These are phyloP conservation scores for Trematocara unimaculatum DNA, from an alignment of 2,113 vertebrate species.

Conservation along the genomic window DNA sequence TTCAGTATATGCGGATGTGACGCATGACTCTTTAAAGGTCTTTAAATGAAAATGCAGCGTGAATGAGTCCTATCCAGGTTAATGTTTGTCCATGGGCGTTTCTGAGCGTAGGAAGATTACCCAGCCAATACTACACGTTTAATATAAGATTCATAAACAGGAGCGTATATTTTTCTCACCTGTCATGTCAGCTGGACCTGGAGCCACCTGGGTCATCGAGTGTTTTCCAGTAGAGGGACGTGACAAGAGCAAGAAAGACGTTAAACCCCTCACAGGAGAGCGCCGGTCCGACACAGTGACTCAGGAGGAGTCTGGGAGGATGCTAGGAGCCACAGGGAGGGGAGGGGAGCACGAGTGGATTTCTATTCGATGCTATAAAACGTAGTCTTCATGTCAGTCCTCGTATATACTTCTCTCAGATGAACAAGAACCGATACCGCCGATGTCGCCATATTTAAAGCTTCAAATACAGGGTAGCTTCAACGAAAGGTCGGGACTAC, in stretches of 20 bases:
- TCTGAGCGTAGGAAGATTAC: not conserved
- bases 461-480: not conserved
- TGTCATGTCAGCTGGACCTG: slow-evolving; percentile 23
- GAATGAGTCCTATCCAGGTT: not conserved
- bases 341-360: not conserved
- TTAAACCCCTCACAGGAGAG: not conserved
- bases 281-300: slow-evolving; percentile 4
- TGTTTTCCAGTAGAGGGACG: not conserved
- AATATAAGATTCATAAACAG: not conserved
- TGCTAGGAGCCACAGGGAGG: not conserved
- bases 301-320: slow-evolving; percentile 8
- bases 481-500: not conserved
- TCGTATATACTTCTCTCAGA: not conserved
- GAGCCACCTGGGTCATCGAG: slow-evolving; percentile 49
- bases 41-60: not conserved
- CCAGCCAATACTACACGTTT: accelerated
- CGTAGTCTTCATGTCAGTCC: not conserved
- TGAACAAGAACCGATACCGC: not conserved
- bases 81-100: not conserved
- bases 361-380: not conserved
- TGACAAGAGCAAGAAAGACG: not conserved
- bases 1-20: accelerated
- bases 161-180: slow-evolving; percentile 6
- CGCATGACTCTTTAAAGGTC: not conserved
- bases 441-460: not conserved